Evolutionary conservation across 1,140 invertebrate genomes (phyloP), one percentile per base, ranked within the genome.

Genomic region (Neuroterus valhalla): DNA sequence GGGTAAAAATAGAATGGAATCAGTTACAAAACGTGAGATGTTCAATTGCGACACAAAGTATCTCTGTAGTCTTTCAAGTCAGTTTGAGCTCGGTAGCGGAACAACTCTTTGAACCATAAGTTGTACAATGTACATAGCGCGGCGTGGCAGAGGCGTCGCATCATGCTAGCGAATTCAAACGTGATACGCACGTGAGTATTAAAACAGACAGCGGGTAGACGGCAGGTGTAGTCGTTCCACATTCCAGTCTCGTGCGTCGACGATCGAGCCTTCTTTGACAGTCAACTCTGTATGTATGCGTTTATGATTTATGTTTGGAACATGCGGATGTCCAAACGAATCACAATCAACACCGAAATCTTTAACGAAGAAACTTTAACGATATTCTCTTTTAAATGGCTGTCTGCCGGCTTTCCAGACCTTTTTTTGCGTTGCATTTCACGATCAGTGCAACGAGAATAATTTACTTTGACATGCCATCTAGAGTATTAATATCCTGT

Each of bases 271-370:
- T 62, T 62, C 26, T 26, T 62, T 62, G 52, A 62, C 52, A 62
- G 52, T 62, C 52, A 31, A 62, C 52, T 21, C 23, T 23, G 21
- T 62, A 23, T 21, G 12, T 31, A 26, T 15, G 15, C 52, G 12
- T 62, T 62, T 21, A 62, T 62, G 52, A 62, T 62, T 62, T 62
- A 62, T 62, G 52, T 26, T 62, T 31, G 52, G 21, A 62, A 62
- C 52, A 62, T 62, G 52, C 52, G 52, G 26, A 26, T 62, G 52
- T 62, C 52, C 52, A 62, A 62, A 62, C 52, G 52, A 62, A 62
- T 62, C 21, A 14, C 52, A 62, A 62, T 62, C 52, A 62, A 62
- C 23, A 62, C 52, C 52, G 12, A 62, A 31, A 62, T 62, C 21
- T 52, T 52, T 17, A 21, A 52, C 50, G 19, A 21, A 52, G 19